Evolutionary conservation across 2,113 vertebrate genomes (phyloP), one percentile per base, ranked within the genome.

Genomic region (Daphoenositta chrysoptera): DNA sequence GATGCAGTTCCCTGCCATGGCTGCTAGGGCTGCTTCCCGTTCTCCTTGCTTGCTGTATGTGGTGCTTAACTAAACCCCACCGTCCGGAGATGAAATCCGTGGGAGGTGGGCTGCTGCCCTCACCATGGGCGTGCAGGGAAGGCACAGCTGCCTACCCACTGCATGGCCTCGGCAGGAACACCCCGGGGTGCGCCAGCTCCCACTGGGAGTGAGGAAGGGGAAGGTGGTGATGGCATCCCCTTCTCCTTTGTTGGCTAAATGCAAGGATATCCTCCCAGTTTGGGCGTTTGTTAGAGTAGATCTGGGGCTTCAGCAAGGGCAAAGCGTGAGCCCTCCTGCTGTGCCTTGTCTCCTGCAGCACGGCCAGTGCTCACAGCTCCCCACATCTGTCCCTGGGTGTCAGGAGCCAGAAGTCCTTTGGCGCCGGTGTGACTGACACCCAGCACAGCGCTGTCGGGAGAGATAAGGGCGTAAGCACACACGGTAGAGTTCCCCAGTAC

Each of bases 31-130:
- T 83, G 22, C 65, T 15, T 21, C 3, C 0, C 0, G 0, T 85
- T 84, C 31, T 63, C 28, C 30, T 80, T 2, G 2, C 37, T 42
- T 15, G 8, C 27, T 30, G 14, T 45, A 44, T 44, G 57, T 2
- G 2, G 30, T 39, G 39, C 56, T 45, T 15, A 33, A 81, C 27
- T n/a, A 18, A 82, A 28, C 26, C 26, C 33, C 23, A 20, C 30
- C 0, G 0, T 4, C 13, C 0, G 7, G 7, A 35, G 37, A 50
- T 20, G 13, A 47, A 37, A 51, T 33, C 13, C 1, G 1, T 13
- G 60, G 42, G 19, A 56, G 28, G 24, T 17, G 42, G 31, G 65
- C 53, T 0, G 12, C 42, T 66, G 47, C 39, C 3, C 28, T 50
- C 27, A 11, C 31, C 27, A 1, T 2, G 4, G 4, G 3, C 0